Evolutionary conservation across 1,140 invertebrate species (phyloP).

Genomic region (Zaprionus nigranus): DNA sequence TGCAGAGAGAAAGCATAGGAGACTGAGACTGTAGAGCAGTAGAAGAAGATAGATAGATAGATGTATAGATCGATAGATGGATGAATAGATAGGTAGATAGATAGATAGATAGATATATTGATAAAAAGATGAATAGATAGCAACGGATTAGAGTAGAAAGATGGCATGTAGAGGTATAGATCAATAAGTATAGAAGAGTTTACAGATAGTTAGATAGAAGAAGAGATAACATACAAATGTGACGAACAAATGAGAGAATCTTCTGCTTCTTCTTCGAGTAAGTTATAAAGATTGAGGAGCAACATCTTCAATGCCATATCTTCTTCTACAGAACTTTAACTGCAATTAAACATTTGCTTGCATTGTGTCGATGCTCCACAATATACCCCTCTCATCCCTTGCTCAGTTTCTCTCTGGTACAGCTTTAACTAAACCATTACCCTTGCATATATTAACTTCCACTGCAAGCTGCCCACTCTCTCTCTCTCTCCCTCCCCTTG

Average conservation of each 20-base stretch:
- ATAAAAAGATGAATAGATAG: background rate
- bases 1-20: background rate
- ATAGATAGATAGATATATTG: background rate
- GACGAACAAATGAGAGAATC: no score
- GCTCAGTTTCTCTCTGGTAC: background rate
- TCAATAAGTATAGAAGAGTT: no score
- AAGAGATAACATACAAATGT: no score
- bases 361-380: background rate
- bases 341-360: background rate
- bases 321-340: no score
- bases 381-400: background rate
- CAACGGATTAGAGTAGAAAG: no score
- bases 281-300: no score
- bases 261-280: no score
- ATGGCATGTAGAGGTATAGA: background rate
- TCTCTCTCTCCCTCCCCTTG: background rate
- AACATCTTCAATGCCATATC: no score
- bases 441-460: slow-evolving; percentile 1
- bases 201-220: background rate
- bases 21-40: no score
- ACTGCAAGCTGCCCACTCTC: background rate
- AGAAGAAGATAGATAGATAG: background rate
- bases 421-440: background rate
- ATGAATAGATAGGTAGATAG: no score
- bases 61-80: no score